A percentile compares a stretch with the other conserved stretches of the same genome.
These are phyloP conservation scores for Sitobion miscanthi DNA, from an alignment of 1,140 invertebrate species.

Conservation along the genomic window DNA sequence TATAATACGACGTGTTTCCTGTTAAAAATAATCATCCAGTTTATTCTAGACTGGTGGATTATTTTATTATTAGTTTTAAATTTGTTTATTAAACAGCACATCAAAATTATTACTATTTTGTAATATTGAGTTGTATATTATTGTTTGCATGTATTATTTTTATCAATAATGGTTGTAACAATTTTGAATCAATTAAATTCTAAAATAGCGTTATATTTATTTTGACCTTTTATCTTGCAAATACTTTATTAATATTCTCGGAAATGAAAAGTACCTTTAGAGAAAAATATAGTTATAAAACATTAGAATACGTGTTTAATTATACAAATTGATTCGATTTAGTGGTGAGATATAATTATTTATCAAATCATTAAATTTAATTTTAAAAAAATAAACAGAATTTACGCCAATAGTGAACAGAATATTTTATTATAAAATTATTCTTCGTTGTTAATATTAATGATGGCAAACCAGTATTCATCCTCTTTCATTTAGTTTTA, in stretches of 20 bases:
- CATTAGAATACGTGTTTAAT: not conserved
- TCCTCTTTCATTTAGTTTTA: not conserved
- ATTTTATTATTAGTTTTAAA: not conserved
- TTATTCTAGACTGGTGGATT: not conserved
- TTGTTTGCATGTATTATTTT: no score
- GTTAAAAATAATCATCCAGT: not conserved
- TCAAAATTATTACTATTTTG: not conserved
- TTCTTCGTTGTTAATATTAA: conserved; percentile 7
- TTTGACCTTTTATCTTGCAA: not conserved
- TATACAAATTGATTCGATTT: not conserved
- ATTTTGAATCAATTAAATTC: not conserved
- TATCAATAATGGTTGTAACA: not conserved
- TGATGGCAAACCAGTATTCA: not conserved
- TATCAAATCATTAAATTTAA: not conserved
- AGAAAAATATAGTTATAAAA: no score
- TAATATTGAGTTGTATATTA: not conserved
- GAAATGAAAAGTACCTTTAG: no score
- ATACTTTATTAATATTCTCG: not conserved
- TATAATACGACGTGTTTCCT: not conserved
- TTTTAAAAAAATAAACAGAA: not conserved
- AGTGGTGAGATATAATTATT: not conserved
- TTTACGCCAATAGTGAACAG: not conserved
- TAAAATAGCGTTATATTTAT: not conserved
- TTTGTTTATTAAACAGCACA: not conserved
- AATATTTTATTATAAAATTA: not conserved